These are phyloP conservation scores for Pogonomyrmex californicus DNA, from an alignment of 1,140 invertebrate species.

Conservation along the genomic window DNA sequence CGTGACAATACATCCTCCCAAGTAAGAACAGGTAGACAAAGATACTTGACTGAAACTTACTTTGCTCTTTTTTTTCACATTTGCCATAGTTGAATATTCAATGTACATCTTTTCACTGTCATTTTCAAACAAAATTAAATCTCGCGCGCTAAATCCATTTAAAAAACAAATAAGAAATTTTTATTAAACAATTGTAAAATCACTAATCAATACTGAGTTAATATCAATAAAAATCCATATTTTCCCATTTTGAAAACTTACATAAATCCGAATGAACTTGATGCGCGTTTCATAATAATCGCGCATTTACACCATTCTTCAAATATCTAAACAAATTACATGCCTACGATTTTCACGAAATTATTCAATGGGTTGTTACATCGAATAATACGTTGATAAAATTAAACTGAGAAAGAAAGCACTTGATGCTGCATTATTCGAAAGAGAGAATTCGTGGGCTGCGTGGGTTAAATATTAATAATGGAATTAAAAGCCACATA, in stretches of 20 bases:
- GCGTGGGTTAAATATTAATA: slow-evolving; percentile 47
- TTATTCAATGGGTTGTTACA: background rate
- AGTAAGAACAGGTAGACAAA: slow-evolving; percentile 13
- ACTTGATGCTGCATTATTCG: background rate
- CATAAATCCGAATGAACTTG: background rate
- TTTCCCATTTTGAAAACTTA: background rate
- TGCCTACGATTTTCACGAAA: background rate
- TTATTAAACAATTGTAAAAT: background rate
- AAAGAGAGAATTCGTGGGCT: background rate
- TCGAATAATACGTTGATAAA: background rate
- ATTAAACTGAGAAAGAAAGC: background rate
- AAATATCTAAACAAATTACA: slow-evolving; percentile 1
- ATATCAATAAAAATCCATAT: background rate
- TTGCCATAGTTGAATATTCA: background rate
- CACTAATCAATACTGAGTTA: background rate
- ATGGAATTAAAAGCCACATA: slow-evolving; percentile 36
- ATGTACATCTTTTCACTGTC: background rate
- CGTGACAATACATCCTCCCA: slow-evolving; percentile 38
- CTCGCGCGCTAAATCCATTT: background rate
- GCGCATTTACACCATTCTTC: background rate
- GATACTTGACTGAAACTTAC: slow-evolving; percentile 18
- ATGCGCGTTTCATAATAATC: background rate
- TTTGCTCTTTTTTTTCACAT: background rate
- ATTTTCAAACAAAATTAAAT: background rate
- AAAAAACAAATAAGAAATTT: background rate